Evolutionary conservation across 2,888 invertebrate genomes (phyloP), one percentile per base, ranked within the genome.

Genomic region (Thysanoteuthis rhombus): DNA sequence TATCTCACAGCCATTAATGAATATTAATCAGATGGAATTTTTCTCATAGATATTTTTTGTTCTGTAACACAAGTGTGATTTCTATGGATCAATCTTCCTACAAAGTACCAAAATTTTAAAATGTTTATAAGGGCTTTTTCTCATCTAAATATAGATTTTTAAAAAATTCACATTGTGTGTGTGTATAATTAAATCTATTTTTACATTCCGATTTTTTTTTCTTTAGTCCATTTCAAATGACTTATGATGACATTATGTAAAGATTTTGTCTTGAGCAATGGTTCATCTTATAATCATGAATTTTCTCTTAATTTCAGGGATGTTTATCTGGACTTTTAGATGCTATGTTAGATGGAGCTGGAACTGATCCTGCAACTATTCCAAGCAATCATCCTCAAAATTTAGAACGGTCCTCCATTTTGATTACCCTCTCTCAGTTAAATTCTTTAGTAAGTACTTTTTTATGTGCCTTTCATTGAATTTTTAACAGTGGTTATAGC

Each of bases 251-350:
- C 10, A 39, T 22, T 25, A 39, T 39, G 39, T 16, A 39, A 52
- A 22, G 6, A 22, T 52, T 25, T 45, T 32, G 6, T n/a, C 1
- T 75, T n/a, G n/a, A 32, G 3, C 3, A n/a, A n/a, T n/a, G 8
- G n/a, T 75, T 75, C 19, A n/a, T 75, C 36, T n/a, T 75, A n/a
- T n/a, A n/a, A n/a, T 75, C 36, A 12, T n/a, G 3, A 75, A n/a
- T 16, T n/a, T 75, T 75, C 10, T 75, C 36, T n/a, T 75, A 16
- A 42, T 95, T 95, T 3, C 95, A 97, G 95, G 98, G 98, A 96
- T 98, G 98, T 95, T 98, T 99, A 95, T 98, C 98, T 94, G 98
- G 98, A 94, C 97, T 99, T 93, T 97, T 99, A 95, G 98, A 98
- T 96, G 97, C 98, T 45, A 98, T 98, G 96, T 96, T 98, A 91